These are phyloP conservation scores for Columba livia DNA, from an alignment of 2,113 vertebrate genomes.

Conservation along the genomic window DNA sequence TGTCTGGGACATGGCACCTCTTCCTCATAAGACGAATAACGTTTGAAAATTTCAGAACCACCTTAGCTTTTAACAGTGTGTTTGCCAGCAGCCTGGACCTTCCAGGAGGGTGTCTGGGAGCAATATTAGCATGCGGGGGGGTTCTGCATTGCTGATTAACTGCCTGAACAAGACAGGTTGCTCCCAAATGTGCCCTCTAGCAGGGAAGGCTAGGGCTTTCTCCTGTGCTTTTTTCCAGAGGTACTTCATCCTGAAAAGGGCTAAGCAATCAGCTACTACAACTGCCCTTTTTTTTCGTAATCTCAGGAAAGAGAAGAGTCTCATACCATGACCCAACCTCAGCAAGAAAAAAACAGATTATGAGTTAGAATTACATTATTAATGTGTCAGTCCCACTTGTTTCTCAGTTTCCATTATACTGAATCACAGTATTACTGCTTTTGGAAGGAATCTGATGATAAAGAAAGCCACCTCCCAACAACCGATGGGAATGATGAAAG, in stretches of 20 bases:
- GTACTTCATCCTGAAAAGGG: not conserved
- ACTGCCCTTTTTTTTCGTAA: not conserved
- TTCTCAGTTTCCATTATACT: conserved; percentile 52
- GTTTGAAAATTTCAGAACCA: not conserved
- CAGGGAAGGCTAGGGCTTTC: not conserved
- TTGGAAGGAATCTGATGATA: conserved; percentile 68
- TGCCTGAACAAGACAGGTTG: not conserved
- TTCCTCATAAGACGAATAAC: not conserved
- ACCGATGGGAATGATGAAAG: conserved; percentile 26
- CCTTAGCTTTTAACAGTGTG: not conserved
- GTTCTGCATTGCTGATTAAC: not conserved
- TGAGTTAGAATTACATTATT: conserved; percentile 15
- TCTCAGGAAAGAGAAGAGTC: not conserved
- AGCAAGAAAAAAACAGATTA: not conserved
- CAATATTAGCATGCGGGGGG: not conserved
- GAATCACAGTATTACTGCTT: conserved; percentile 53
- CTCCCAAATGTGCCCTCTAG: not conserved
- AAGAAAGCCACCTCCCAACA: conserved; percentile 37
- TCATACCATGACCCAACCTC: not conserved
- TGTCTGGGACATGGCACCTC: not conserved
- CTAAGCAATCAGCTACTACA: not conserved
- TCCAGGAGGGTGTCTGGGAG: not conserved
- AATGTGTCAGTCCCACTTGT: conserved; percentile 27
- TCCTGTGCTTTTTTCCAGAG: not conserved
- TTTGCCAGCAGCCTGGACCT: not conserved